Base-by-base conservation (phyloP, 1,140 invertebrate genomes). In the Drosophila triauraria region DNA sequence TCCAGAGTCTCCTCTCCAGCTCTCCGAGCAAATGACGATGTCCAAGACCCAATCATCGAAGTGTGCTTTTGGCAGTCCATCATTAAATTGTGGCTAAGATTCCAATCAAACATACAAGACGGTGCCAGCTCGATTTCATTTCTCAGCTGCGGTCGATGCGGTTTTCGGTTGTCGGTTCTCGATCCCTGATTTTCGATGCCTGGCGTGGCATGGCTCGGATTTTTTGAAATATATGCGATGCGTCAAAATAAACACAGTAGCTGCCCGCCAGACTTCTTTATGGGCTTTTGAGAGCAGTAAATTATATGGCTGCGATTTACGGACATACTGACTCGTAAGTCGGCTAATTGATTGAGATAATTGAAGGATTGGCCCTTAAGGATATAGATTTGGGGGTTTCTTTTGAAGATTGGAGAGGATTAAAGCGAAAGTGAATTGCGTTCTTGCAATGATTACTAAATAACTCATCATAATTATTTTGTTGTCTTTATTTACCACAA, bases 51-150 rank as follows among this genome's bases (percentile, higher is more conserved):
- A 67, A 59, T 69, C 56, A 70, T 84, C 85, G 85, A 90, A 88
- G 85, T 90, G 85, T 90, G 85, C 85, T 90, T 90, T 90, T 90
- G 85, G 85, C 85, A 90, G 85, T 90, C 85, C 85, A 90, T 90
- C 85, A 90, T 90, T 90, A 90, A 90, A 82, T 90, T 91, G 81
- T 90, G 82, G 85, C 85, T 79, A 90, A 90, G 85, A 90, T 90
- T 85, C 85, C 85, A 90, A 90, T 91, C 85, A 84, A 64, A 90
- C 72, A 88, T 78, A 80, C 75, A 80, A 63, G 67, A 60, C 60
- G 69, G 60, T 80, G 72, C 69, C 68, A 72, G 57, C 68, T 74
- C 59, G 76, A 79, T 74, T 80, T 80, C 69, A 79, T 80, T 80
- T 80, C 62, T 71, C 65, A 64, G 46, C 44, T 68, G 67, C 67